Evolutionary conservation across 2,113 vertebrate genomes (phyloP), one percentile per base, ranked within the genome.

Genomic region (Abramis brama): DNA sequence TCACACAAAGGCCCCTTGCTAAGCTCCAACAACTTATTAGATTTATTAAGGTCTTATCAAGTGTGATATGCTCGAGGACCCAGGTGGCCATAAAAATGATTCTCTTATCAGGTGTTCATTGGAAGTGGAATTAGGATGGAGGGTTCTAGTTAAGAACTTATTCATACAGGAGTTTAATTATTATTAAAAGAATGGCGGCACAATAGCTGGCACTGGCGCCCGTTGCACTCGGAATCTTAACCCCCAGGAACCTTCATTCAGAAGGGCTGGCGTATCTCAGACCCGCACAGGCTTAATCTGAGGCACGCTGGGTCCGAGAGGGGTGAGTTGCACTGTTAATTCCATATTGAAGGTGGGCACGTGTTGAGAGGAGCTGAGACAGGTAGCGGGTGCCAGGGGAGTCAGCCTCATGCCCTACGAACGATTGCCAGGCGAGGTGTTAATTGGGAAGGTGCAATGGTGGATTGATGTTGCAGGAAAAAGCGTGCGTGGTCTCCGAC

Each of bases 391-490:
- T 94, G 93, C 93, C 86, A 91, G 94, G 94, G 96, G 95, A 95
- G 94, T 88, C 93, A 94, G 94, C 90, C 94, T 91, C 93, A 93
- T 97, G 96, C 97, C 97, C 96, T 96, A 93, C 93, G 88, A 91
- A 94, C 95, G 96, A 97, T 97, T 97, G 96, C 95, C 95, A 94
- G 96, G 95, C 95, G 92, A 96, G 95, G 96, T 97, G 96, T 96
- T 98, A 98, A 98, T 97, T 98, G 97, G 97, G 95, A 96, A 96
- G 96, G 96, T 96, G 96, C 95, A 89, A 94, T 95, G 93, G 96
- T 95, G 95, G 95, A 94, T 95, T 95, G 94, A 95, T 94, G 94
- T 95, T 90, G 95, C 95, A 94, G 93, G 94, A 95, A 95, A 96
- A 93, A 93, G 95, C 94, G 94, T 95, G 89, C 83, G 59, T 87